Percentiles rank a stretch among this genome's conserved stretches.
Conservation (phyloP, 1,140 invertebrate species). For the Cotesia vestalis region DNA sequence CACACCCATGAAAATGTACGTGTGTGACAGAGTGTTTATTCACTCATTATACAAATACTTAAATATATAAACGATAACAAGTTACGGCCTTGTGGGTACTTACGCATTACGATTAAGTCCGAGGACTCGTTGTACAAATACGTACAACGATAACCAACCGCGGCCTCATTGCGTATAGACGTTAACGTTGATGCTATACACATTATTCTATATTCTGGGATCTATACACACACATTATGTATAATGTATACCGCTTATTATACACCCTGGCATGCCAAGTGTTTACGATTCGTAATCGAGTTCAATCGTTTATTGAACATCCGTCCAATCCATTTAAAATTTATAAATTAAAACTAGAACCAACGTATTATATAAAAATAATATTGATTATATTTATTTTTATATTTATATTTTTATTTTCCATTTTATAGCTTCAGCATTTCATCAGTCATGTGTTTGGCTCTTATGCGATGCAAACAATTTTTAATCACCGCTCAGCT, state of each 20-base stretch:
- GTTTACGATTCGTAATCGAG: conserved; percentile 2
- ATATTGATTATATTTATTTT: too few species aligned
- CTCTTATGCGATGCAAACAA: too few species aligned
- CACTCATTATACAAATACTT: conserved; percentile 39
- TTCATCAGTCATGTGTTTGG: too few species aligned
- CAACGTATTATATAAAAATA: too few species aligned
- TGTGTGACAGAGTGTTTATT: conserved; percentile 15
- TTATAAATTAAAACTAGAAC: not conserved
- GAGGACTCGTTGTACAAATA: conserved; percentile 46
- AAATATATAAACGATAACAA: conserved; percentile 49
- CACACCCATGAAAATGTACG: not conserved
- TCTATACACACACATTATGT: not conserved
- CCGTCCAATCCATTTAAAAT: not conserved
- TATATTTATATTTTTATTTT: too few species aligned
- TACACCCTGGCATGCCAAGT: not conserved
- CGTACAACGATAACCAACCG: conserved; percentile 38
- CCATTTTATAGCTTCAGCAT: too few species aligned
- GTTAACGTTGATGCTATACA: conserved; percentile 21
- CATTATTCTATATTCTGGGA: conserved; percentile 12
- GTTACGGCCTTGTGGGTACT: conserved; percentile 43
- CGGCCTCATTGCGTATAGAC: conserved; percentile 43
- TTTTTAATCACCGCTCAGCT: too few species aligned
- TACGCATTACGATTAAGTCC: conserved; percentile 49
- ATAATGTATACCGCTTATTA: not conserved
- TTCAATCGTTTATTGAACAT: conserved; percentile 17